Base-by-base conservation (phyloP, 1,140 invertebrate genomes). In the Bombus pyrosoma region DNA sequence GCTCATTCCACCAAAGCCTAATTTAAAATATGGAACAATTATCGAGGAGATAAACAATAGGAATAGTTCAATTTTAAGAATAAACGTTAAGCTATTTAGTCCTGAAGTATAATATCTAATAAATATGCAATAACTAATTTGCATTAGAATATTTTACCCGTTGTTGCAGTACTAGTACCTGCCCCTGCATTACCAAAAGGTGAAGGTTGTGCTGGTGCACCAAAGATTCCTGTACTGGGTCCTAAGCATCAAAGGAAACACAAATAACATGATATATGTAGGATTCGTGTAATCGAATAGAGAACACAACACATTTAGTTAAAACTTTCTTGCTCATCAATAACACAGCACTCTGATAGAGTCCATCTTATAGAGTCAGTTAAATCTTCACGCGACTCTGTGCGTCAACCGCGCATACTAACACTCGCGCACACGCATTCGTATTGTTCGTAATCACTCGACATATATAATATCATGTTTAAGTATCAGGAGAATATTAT, bases 181-280 rank as follows among this genome's bases (percentile, higher is more conserved):
- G 95, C 88, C 18, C 88, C 86, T 62, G 92, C 89, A 59, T 79
- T 91, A 71, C 94, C 96, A 94, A 96, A 97, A n/a, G 96, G 93
- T 25, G 95, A 94, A 47, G 93, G 75, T 80, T 95, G 94, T 9
- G 91, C 94, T 84, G 95, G 87, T 62, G 94, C 78, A 22, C 96
- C 96, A 93, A 97, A 97, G 83, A 97, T 94, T 39, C 95, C 95
- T 0, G 95, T 93, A 62, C 95, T 94, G 84, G 94, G 94, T 81
- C 91, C 94, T 93, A 77, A 90, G 84, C 15, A 3, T 22, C 22
- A 66, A 76, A 69, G 28, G 85, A 6, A 62, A 32, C 12, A 73
- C 12, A 25, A 59, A 73, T 12, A 57, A 39, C 34, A 53, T 53
- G 47, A 53, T 53, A 22, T 22, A 22, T 53, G 47, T 53, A 22